Conservation (phyloP, 2,797 vertebrate species). For the Heterohyrax brucei region DNA sequence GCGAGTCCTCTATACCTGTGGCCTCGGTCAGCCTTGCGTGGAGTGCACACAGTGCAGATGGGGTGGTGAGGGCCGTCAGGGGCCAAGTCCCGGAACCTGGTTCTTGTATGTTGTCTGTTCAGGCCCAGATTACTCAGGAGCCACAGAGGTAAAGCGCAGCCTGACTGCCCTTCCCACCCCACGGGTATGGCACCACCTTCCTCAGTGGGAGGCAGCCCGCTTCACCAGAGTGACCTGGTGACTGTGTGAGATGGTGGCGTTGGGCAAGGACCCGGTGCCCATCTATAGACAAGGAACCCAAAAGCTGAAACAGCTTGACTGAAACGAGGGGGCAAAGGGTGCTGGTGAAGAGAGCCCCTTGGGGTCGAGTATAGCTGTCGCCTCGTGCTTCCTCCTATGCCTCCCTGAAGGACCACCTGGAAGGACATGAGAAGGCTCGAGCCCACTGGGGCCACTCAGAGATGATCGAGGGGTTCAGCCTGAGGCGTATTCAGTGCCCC, state of each 20-base stretch:
- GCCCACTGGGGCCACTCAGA: not conserved
- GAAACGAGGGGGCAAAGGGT: not conserved
- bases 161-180: not conserved
- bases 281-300: not conserved
- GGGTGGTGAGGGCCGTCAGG: not conserved
- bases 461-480: not conserved
- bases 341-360: not conserved
- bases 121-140: not conserved
- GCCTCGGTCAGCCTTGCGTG: not conserved
- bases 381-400: not conserved
- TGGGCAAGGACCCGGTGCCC: not conserved
- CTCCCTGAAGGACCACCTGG: not conserved
- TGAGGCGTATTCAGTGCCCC: not conserved
- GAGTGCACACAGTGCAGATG: not conserved
- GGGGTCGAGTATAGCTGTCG: not conserved
- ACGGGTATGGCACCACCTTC: accelerated
- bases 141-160: not conserved
- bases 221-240: not conserved
- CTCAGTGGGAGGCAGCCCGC: not conserved
- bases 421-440: not conserved
- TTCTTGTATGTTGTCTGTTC: not conserved
- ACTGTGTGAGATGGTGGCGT: not conserved
- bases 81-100: not conserved
- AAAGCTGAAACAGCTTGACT: not conserved
- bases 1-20: not conserved